Conservation (phyloP, 2,113 vertebrate genomes). For the Bos indicus region DNA sequence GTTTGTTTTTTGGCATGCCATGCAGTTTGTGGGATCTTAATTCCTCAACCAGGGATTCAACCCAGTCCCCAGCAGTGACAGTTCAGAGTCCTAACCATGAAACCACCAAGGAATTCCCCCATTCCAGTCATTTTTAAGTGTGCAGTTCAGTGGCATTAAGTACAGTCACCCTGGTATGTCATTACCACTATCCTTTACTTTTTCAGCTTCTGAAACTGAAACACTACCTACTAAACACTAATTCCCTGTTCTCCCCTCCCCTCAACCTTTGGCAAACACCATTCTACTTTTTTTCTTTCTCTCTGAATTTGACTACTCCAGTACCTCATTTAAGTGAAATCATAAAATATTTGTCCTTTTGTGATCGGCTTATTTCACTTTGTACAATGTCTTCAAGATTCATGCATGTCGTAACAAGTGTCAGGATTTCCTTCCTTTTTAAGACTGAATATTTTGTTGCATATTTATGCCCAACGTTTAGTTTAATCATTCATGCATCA, state of each 20-base stretch:
- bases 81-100: background rate
- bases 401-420: background rate
- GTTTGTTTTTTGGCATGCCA: no score
- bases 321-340: background rate
- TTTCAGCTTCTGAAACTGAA: background rate
- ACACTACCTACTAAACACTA: background rate
- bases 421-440: background rate
- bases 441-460: background rate
- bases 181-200: background rate
- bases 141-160: background rate
- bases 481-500: background rate
- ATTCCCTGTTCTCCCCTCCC: background rate
- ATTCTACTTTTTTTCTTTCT: background rate
- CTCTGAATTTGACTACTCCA: background rate
- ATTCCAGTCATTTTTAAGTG: background rate
- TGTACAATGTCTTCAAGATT: background rate
- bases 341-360: background rate
- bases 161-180: background rate
- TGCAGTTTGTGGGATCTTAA: no score
- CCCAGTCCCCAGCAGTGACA: background rate
- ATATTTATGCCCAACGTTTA: background rate
- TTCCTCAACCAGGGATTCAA: background rate
- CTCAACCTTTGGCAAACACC: background rate
- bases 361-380: background rate
- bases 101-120: background rate